These are phyloP conservation scores for Escarpia spicata DNA, from an alignment of 2,888 invertebrate species.

Conservation along the genomic window DNA sequence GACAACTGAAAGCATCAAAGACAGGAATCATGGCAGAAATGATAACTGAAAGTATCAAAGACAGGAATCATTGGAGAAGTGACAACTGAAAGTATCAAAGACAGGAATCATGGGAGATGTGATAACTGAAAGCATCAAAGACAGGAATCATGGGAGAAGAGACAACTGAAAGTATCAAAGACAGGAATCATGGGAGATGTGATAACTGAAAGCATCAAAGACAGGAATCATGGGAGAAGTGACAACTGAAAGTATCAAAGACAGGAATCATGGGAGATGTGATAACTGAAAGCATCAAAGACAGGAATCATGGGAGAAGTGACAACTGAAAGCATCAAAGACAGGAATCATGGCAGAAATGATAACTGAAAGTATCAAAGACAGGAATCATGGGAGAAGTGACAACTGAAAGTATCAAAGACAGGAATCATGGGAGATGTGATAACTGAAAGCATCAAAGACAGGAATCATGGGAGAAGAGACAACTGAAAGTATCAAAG, in stretches of 20 bases:
- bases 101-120: slow-evolving; percentile 82
- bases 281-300: slow-evolving; percentile 75
- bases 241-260: slow-evolving; percentile 69
- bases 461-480: slow-evolving; percentile 82
- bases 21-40: slow-evolving; percentile 82
- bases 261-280: slow-evolving; percentile 82
- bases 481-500: slow-evolving; percentile 69
- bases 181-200: slow-evolving; percentile 82
- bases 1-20: slow-evolving; percentile 75
- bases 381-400: slow-evolving; percentile 82
- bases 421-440: slow-evolving; percentile 82
- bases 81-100: slow-evolving; percentile 69
- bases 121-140: slow-evolving; percentile 75
- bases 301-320: slow-evolving; percentile 82
- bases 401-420: slow-evolving; percentile 69
- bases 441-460: slow-evolving; percentile 75
- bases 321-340: slow-evolving; percentile 75
- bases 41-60: slow-evolving; percentile 69
- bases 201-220: slow-evolving; percentile 75
- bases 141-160: slow-evolving; percentile 82
- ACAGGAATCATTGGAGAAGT: slow-evolving; percentile 82
- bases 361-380: slow-evolving; percentile 69
- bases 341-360: slow-evolving; percentile 82
- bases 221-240: slow-evolving; percentile 82
- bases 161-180: slow-evolving; percentile 69